These are phyloP conservation scores for Anguilla rostrata DNA, from an alignment of 2,113 vertebrate genomes.

Conservation along the genomic window DNA sequence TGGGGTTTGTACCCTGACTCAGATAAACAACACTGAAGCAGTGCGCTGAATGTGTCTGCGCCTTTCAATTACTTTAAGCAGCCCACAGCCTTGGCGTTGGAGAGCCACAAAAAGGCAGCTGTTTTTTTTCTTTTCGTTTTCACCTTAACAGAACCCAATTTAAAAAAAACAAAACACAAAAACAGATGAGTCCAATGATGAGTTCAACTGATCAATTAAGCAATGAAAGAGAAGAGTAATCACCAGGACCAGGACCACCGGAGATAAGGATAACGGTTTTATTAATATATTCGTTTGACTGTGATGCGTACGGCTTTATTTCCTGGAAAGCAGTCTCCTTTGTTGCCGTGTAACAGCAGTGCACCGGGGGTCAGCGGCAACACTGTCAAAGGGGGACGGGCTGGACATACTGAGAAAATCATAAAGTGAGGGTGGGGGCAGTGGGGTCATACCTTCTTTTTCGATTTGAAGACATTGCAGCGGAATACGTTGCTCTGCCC, in stretches of 20 bases:
- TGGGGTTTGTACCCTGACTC: background rate
- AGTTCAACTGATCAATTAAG: too few species aligned
- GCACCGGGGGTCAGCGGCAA: too few species aligned
- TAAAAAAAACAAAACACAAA: background rate
- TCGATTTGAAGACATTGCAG: slow-evolving; percentile 97
- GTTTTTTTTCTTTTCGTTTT: background rate
- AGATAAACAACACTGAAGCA: background rate
- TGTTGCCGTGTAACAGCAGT: too few species aligned
- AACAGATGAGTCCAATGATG: background rate
- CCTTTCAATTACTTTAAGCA: background rate
- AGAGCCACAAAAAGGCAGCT: background rate
- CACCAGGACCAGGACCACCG: background rate
- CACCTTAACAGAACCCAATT: background rate
- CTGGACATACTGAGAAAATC: background rate
- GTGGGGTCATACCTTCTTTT: slow-evolving; percentile 85
- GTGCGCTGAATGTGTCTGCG: too few species aligned
- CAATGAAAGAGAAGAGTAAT: background rate
- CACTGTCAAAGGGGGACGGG: background rate
- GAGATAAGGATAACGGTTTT: too few species aligned
- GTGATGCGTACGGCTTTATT: background rate
- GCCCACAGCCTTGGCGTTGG: background rate
- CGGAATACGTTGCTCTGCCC: slow-evolving; percentile 89
- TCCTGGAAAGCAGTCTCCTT: background rate
- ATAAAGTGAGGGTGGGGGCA: background rate
- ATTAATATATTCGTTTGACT: background rate